Base-by-base conservation (phyloP, 2,797 vertebrate species). In the Esox lucius region DNA sequence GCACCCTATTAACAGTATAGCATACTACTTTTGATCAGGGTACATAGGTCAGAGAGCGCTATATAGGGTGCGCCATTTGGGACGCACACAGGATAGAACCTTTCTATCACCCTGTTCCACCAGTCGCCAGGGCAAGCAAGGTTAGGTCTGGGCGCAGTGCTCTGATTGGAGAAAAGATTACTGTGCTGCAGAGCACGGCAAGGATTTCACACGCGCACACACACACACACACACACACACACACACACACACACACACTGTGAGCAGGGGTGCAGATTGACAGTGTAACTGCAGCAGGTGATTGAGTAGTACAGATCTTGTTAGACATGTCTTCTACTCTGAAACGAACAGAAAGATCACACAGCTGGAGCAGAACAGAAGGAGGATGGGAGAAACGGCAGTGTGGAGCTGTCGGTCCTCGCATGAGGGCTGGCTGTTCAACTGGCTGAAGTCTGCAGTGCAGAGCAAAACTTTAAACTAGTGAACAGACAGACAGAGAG, bases 101-200 rank as follows among this genome's bases (percentile, higher is more conserved):
- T 22, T 59, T 24, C 56, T 59, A 17, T 59, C 9, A 24, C 11
- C 6, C 56, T 59, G 16, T 5, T 70, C 46, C 22, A 48, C 46
- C 46, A 16, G 42, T 70, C 24, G 5, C 33, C 46, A 28, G 3
- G 22, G 66, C 28, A 68, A 68, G 66, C 15, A 12, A 56, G 77
- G 69, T 68, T 49, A 71, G 48, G 68, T 80, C 67, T 78, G 67
- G 56, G 48, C 49, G 24, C 68, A 78, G 80, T 9, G 51, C 69
- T 80, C 78, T 89, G 87, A 90, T 89, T 88, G 86, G 84, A 89
- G 73, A 75, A 87, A 88, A 87, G 86, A 90, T 90, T 86, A 89
- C 83, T 80, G 78, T 81, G 81, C 81, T 88, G 85, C 81, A 79
- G 24, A 31, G 68, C n/a, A 13, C 5, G 13, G 28, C 42, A 46